Evolutionary conservation across 2,797 vertebrate genomes (phyloP).

Genomic region (Urocyon cinereoargenteus): DNA sequence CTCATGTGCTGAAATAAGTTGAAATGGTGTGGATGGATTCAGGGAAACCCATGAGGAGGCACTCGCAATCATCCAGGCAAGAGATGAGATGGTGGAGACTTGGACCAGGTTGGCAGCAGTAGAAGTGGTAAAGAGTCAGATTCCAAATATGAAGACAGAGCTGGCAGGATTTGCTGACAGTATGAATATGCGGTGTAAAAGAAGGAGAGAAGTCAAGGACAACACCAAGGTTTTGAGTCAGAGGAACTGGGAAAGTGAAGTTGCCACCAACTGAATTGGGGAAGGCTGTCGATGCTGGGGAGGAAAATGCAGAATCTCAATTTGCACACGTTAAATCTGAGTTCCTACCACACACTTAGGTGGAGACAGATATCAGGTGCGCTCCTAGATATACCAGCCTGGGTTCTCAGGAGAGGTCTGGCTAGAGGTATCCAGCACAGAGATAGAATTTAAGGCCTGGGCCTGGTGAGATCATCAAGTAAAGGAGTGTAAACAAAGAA

Average conservation of each 20-base stretch:
- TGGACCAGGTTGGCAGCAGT: not conserved
- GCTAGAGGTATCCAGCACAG: not conserved
- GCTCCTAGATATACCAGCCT: not conserved
- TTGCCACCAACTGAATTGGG: not conserved
- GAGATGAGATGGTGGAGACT: not conserved
- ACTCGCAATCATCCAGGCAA: not conserved
- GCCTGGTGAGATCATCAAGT: not conserved
- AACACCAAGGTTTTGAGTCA: not conserved
- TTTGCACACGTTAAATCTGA: rapidly evolving
- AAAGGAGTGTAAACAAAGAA: not conserved
- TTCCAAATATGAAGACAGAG: not conserved
- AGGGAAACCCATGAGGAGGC: not conserved
- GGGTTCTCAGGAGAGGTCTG: not conserved
- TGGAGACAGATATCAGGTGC: not conserved
- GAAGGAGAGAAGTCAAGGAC: not conserved
- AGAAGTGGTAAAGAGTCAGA: not conserved
- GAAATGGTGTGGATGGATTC: not conserved
- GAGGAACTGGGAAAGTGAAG: not conserved
- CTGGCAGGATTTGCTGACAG: not conserved
- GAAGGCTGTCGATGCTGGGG: not conserved
- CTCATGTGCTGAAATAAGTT: not conserved
- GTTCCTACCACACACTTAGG: not conserved
- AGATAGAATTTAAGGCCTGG: not conserved
- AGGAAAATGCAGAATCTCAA: not conserved
- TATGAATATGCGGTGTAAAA: not conserved